Evolutionary conservation across 2,888 invertebrate genomes (phyloP).

Genomic region (Drosophila kokeensis): DNA sequence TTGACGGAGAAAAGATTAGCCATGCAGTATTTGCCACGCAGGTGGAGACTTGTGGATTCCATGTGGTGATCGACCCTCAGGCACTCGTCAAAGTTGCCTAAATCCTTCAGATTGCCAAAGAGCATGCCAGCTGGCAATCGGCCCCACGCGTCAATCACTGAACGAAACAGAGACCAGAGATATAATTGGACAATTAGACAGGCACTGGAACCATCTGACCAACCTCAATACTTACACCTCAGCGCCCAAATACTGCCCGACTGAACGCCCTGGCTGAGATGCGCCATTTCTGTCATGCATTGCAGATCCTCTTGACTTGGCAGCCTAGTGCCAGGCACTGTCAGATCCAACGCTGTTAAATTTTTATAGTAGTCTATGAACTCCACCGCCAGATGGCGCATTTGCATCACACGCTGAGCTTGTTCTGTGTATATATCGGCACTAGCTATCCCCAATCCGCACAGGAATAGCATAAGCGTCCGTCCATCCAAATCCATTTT

Average conservation of each 20-base stretch:
- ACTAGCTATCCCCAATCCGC: background rate
- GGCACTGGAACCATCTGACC: background rate
- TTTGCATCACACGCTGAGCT: slow-evolving; percentile 22
- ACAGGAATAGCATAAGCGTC: background rate
- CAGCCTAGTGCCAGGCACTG: background rate
- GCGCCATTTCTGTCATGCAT: slow-evolving; percentile 46
- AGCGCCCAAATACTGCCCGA: slow-evolving; percentile 31
- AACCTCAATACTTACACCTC: slow-evolving; percentile 26
- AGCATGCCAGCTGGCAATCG: slow-evolving; percentile 84
- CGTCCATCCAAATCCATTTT: slow-evolving; percentile 3
- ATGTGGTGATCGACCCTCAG: slow-evolving; percentile 46
- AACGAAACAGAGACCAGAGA: slow-evolving; percentile 5
- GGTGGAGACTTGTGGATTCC: background rate
- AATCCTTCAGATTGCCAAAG: slow-evolving; percentile 79
- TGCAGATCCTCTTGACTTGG: slow-evolving; percentile 37
- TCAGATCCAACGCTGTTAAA: slow-evolving; percentile 30
- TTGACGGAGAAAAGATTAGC: slow-evolving; percentile 16
- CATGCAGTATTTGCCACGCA: slow-evolving; percentile 57
- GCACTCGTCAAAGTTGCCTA: slow-evolving; percentile 85
- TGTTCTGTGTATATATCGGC: background rate
- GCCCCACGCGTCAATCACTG: slow-evolving; percentile 85
- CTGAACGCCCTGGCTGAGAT: slow-evolving; percentile 16
- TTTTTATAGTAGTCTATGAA: slow-evolving; percentile 57
- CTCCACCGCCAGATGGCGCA: slow-evolving; percentile 52
- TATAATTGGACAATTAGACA: background rate